These are phyloP conservation scores for Gavialis gangeticus DNA, from an alignment of 2,113 vertebrate genomes.

Conservation along the genomic window DNA sequence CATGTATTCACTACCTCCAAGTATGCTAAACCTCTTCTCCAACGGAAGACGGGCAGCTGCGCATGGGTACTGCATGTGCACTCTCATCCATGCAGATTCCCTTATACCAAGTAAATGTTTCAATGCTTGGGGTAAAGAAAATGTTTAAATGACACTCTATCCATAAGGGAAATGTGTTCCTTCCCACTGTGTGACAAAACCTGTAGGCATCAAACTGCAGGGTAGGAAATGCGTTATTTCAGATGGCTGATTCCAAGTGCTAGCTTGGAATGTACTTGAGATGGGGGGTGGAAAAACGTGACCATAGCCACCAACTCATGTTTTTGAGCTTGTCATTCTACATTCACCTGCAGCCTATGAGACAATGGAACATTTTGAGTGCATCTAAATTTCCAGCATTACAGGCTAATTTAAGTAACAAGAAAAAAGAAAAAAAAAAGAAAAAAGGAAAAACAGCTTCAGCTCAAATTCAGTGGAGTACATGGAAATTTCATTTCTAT, in stretches of 20 bases:
- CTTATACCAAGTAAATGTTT: not conserved
- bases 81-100: not conserved
- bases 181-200: not conserved
- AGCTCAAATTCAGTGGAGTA: not conserved
- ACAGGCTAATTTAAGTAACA: not conserved
- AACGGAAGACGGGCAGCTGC: not conserved
- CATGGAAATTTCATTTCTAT: not conserved
- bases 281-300: not conserved
- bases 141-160: not conserved
- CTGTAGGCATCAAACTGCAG: not conserved
- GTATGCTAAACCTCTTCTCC: not conserved
- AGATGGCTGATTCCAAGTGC: not conserved
- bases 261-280: not conserved
- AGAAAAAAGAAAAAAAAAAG: not conserved
- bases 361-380: not conserved
- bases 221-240: fast-evolving
- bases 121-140: not conserved
- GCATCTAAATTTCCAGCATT: not conserved
- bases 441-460: fast-evolving
- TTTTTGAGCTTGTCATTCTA: not conserved
- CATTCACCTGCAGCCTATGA: not conserved
- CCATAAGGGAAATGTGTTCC: not conserved
- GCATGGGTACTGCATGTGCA: not conserved
- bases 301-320: not conserved
- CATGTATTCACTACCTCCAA: not conserved